Evolutionary conservation across 2,888 invertebrate species (phyloP).

Genomic region (Lapara coniferarum): DNA sequence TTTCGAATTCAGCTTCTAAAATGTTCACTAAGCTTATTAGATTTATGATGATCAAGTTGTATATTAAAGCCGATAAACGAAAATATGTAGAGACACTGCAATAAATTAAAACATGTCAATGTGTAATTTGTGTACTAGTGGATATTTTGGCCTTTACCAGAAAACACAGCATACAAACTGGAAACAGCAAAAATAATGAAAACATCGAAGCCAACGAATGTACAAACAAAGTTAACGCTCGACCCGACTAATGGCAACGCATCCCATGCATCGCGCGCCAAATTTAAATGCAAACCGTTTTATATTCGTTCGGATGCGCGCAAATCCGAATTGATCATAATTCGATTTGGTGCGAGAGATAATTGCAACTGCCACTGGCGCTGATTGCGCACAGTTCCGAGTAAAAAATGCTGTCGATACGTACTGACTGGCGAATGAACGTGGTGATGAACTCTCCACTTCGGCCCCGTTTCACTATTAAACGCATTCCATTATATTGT

Average conservation of each 20-base stretch:
- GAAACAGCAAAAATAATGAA: slow-evolving; percentile 61
- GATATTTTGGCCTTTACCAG: slow-evolving; percentile 31
- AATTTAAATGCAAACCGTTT: slow-evolving; percentile 84
- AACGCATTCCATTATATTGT: not conserved
- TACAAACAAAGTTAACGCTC: slow-evolving; percentile 72
- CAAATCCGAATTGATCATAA: slow-evolving; percentile 85
- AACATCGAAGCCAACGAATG: slow-evolving; percentile 56
- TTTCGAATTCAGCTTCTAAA: too few species aligned
- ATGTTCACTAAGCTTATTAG: too few species aligned
- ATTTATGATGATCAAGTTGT: too few species aligned
- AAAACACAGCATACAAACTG: slow-evolving; percentile 57
- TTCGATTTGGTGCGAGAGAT: slow-evolving; percentile 81
- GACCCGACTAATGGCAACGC: slow-evolving; percentile 79
- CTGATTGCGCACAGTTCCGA: slow-evolving; percentile 75
- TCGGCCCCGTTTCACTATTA: not conserved
- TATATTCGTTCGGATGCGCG: slow-evolving; percentile 81
- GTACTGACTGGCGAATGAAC: not conserved
- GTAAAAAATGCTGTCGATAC: slow-evolving; percentile 63
- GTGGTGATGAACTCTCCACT: not conserved
- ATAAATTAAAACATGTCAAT: not conserved
- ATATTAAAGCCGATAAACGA: not conserved
- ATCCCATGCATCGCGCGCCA: slow-evolving; percentile 79
- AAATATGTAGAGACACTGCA: not conserved
- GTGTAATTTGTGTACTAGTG: slow-evolving; percentile 23
- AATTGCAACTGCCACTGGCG: slow-evolving; percentile 83